Conservation (phyloP, 2,113 vertebrate species). For the Acinonyx jubatus region DNA sequence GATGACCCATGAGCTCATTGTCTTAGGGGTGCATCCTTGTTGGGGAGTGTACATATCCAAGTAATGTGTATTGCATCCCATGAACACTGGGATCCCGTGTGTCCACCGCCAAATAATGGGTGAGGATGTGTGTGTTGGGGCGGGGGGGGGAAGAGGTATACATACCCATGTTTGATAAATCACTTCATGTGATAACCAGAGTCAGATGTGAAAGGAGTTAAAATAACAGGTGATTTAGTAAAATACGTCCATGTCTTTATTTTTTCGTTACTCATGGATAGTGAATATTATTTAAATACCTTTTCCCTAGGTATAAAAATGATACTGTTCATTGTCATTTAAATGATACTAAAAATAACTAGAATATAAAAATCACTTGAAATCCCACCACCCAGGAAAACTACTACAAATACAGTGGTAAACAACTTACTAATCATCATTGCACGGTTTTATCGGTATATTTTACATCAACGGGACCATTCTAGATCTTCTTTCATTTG, state of each 20-base stretch:
- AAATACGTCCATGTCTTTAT: background rate
- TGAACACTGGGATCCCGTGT: background rate
- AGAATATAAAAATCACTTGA: background rate
- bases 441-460: background rate
- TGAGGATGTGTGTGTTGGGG: background rate
- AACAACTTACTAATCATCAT: background rate
- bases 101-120: background rate
- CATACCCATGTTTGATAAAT: background rate
- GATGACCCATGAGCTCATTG: background rate
- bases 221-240: background rate
- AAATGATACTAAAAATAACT: background rate
- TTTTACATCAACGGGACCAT: background rate
- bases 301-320: background rate
- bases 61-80: background rate
- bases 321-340: background rate
- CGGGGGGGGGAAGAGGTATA: too few relatives aligned
- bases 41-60: background rate
- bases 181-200: background rate
- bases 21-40: background rate
- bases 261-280: background rate
- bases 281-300: background rate
- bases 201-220: background rate
- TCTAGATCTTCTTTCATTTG: background rate
- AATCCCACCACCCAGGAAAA: background rate
- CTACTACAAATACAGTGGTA: background rate